These are phyloP conservation scores for Sminthurinus aureus DNA, from an alignment of 2,888 invertebrate species.

Conservation along the genomic window DNA sequence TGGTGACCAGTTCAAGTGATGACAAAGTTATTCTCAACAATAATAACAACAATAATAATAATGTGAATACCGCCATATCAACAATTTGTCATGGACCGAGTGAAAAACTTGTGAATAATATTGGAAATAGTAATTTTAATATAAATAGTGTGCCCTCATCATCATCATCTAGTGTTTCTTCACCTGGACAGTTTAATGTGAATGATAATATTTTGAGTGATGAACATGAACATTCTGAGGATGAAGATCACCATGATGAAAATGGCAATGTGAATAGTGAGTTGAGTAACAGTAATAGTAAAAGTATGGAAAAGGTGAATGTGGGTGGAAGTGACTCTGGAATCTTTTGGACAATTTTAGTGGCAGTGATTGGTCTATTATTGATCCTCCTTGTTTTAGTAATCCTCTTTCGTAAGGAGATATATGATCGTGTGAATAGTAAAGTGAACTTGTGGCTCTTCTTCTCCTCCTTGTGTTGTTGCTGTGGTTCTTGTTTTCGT, in stretches of 20 bases:
- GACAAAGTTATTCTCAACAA: background rate
- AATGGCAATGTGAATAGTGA: too few species aligned
- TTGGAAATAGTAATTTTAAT: background rate
- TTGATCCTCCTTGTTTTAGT: conserved; percentile 51
- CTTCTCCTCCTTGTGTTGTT: conserved; percentile 12
- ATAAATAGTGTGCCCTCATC: background rate
- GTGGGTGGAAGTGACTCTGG: background rate
- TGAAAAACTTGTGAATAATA: background rate
- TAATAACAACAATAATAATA: background rate
- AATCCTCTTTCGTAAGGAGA: conserved; percentile 51
- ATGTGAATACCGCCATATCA: background rate
- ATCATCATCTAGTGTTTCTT: background rate
- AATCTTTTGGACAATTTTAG: conserved; percentile 14
- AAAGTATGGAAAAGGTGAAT: background rate
- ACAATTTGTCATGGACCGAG: conserved; percentile 12
- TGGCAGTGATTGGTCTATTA: conserved; percentile 23
- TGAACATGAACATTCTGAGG: background rate
- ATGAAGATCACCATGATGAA: background rate
- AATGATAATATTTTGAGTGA: conserved; percentile 5
- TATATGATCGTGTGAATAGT: conserved; percentile 14
- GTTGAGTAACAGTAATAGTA: background rate
- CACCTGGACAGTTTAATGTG: background rate
- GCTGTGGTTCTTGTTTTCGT: background rate
- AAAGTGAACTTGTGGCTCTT: conserved; percentile 5
- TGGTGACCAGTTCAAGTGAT: conserved; percentile 7